Percentiles rank a stretch among this genome's conserved stretches.
These are phyloP conservation scores for Ctenochaetus hawaiiensis DNA, from an alignment of 2,797 vertebrate species.

Conservation along the genomic window DNA sequence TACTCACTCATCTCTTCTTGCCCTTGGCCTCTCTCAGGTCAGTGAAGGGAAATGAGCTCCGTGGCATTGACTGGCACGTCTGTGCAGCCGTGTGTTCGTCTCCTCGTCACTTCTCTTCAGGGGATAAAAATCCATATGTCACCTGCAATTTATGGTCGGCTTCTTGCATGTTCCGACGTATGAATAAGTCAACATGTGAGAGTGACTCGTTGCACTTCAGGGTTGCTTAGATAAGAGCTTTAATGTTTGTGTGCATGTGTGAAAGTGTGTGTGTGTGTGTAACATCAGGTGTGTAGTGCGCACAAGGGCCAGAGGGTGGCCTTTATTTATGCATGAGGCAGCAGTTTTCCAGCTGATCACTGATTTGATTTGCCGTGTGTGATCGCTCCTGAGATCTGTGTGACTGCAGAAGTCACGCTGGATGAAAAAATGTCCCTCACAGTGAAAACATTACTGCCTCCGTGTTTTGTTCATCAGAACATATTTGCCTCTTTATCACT, in stretches of 20 bases:
- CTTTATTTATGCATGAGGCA: conserved; percentile 75
- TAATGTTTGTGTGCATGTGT: conserved; percentile 36
- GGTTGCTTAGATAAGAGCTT: conserved; percentile 38
- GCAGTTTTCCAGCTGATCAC: conserved; percentile 67
- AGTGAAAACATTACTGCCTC: conserved; percentile 29
- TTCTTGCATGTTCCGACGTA: conserved; percentile 48
- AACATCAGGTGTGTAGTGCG: conserved; percentile 45
- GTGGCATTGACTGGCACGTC: conserved; percentile 43
- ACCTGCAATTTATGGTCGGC: conserved; percentile 56
- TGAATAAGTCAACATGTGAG: conserved; percentile 65
- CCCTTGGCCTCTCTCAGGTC: conserved; percentile 60
- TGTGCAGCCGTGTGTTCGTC: conserved; percentile 34
- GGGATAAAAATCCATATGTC: conserved; percentile 66
- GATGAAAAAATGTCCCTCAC: neutral
- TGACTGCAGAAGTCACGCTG: conserved; percentile 19
- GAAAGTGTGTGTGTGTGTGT: conserved; percentile 13
- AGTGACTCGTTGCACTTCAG: conserved; percentile 14
- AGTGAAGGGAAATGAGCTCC: conserved; percentile 53
- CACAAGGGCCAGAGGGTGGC: conserved; percentile 41
- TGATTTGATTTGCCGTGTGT: conserved; percentile 65
- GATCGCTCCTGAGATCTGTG: conserved; percentile 40
- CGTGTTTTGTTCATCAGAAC: conserved; percentile 19
- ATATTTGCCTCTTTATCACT: conserved; percentile 9
- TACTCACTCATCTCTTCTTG: conserved; percentile 46
- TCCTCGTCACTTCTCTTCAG: conserved; percentile 28